Evolutionary conservation across 1,140 invertebrate genomes (phyloP).

Genomic region (Drosophila littoralis): DNA sequence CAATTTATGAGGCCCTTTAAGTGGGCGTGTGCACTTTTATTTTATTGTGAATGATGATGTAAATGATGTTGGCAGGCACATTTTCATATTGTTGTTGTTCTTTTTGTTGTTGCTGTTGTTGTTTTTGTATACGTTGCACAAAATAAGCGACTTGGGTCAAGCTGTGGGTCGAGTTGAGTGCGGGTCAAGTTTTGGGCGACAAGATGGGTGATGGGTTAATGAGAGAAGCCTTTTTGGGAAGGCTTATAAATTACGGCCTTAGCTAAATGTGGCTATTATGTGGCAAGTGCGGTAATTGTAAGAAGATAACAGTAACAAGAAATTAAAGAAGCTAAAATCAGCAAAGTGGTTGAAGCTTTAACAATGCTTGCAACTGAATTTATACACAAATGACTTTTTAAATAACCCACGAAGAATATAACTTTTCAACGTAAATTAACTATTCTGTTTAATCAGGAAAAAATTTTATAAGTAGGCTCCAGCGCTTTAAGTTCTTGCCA

Average conservation of each 20-base stretch:
- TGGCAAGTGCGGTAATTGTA: constrained; percentile 34
- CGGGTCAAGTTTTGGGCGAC: constrained; percentile 69
- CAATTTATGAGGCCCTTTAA: constrained; percentile 82
- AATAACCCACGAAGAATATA: too few relatives aligned
- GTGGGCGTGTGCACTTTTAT: constrained; percentile 82
- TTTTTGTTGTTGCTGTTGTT: constrained; percentile 3
- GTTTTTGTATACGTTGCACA: constrained; percentile 20
- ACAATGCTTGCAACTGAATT: neutral
- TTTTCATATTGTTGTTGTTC: constrained; percentile 44
- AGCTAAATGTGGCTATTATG: constrained; percentile 29
- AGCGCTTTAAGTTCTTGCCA: constrained; percentile 14
- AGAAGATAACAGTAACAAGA: constrained; percentile 8
- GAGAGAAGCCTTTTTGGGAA: constrained; percentile 55
- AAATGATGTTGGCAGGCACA: constrained; percentile 76
- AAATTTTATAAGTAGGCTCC: neutral
- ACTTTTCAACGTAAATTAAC: neutral
- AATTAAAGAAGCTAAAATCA: constrained; percentile 14
- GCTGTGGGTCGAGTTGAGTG: constrained; percentile 56
- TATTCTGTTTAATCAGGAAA: neutral
- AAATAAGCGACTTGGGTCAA: constrained; percentile 33
- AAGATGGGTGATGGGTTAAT: constrained; percentile 68
- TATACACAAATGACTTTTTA: too few relatives aligned
- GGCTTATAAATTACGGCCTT: constrained; percentile 18
- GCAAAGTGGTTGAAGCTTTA: neutral
- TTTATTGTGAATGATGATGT: constrained; percentile 83